These are phyloP conservation scores for Palythoa heliodiscus DNA, from an alignment of 92 coral and sea anemone species.

Conservation along the genomic window DNA sequence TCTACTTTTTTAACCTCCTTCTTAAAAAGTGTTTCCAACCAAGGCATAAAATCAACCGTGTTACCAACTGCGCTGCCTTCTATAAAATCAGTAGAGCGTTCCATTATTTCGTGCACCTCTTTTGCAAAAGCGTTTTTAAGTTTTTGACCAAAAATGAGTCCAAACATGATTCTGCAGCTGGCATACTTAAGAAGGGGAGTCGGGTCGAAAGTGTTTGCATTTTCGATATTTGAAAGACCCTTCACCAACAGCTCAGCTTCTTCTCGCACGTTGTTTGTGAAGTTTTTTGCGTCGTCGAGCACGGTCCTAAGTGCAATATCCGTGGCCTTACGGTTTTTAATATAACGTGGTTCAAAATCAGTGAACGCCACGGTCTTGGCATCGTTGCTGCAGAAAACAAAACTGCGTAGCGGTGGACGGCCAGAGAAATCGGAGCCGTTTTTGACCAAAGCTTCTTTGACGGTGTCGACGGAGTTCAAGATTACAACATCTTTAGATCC, in stretches of 20 bases:
- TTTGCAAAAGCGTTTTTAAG: constrained; percentile 68
- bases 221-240: constrained; percentile 66
- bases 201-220: constrained; percentile 77
- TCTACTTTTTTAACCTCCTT: constrained; percentile 75
- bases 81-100: constrained; percentile 81
- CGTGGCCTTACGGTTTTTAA: constrained; percentile 80
- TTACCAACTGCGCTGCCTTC: constrained; percentile 89
- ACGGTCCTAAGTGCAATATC: constrained; percentile 86
- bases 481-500: constrained; percentile 92
- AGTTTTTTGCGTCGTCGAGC: constrained; percentile 68
- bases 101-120: constrained; percentile 78
- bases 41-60: constrained; percentile 94
- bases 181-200: constrained; percentile 53
- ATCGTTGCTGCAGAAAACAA: constrained; percentile 78
- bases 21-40: constrained; percentile 81
- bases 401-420: constrained; percentile 91
- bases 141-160: constrained; percentile 79
- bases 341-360: constrained; percentile 80
- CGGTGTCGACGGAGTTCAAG: constrained; percentile 83
- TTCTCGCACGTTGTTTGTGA: constrained; percentile 61
- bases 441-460: constrained; percentile 91
- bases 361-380: constrained; percentile 90
- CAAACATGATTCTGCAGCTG: constrained; percentile 76
- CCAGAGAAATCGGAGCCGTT: constrained; percentile 87
- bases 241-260: constrained; percentile 72